Base-by-base conservation (phyloP, 1,140 invertebrate genomes). In the Ruditapes philippinarum region DNA sequence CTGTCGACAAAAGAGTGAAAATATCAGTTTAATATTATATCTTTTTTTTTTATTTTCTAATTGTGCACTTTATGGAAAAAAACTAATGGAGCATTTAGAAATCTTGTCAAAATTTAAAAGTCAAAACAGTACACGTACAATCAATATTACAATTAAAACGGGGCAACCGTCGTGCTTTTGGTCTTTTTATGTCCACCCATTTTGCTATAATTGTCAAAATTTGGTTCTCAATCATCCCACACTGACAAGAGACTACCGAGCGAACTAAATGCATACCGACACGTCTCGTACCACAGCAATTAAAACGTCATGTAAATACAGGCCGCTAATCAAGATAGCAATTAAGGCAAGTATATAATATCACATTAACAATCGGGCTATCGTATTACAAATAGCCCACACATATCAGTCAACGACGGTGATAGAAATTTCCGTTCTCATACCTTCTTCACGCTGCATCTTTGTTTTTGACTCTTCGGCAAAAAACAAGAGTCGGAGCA, bases 261-360 rank as follows among this genome's bases (percentile, higher is more conserved):
- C 22, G 25, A 78, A 78, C 45, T 1, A 78, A 78, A 78, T 78
- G 74, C 74, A 78, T 78, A 57, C 74, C 74, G 74, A 78, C 74
- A 78, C 74, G 74, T 78, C 33, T 49, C 28, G 4, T 49, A 78
- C 74, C 49, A 31, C 42, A 38, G 74, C 74, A 78, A 78, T 78
- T 78, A 78, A 78, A 78, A 78, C 74, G 74, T 78, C 74, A 78
- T 78, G 74, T 78, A 51, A 45, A 51, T 78, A 78, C 49, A 54
- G 54, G 33, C n/a, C 22, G 54, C 49, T 78, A 78, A 78, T 78
- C 74, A 78, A 78, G 49, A 78, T 33, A 40, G 28, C 74, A 78
- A 78, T 78, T 78, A 78, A 78, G 54, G 54, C 25, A 17, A 45
- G 45, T 38, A 40, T n/a, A n/a, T 78, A 78, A 54, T 49, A 74